Percentiles rank a stretch among this genome's conserved stretches.
These are phyloP conservation scores for Dryobates pubescens DNA, from an alignment of 2,797 vertebrate genomes.

Conservation along the genomic window DNA sequence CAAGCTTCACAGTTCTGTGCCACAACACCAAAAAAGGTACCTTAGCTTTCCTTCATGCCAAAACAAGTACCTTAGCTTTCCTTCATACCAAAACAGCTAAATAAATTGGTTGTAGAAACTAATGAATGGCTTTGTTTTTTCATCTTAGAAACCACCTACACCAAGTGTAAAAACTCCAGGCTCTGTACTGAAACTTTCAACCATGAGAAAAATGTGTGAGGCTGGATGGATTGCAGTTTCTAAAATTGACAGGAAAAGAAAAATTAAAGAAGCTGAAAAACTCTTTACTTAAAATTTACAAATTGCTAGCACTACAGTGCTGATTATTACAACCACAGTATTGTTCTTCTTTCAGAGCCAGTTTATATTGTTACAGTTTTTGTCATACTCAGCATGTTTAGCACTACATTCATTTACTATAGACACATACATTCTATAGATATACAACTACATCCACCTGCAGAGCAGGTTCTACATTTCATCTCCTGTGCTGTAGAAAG, in stretches of 20 bases:
- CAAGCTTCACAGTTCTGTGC: conserved; percentile 36
- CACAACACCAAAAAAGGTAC: conserved; percentile 80
- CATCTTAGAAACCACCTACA: conserved; percentile 71
- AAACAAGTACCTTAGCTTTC: neutral
- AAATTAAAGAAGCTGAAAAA: conserved; percentile 83
- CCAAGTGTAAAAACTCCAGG: conserved; percentile 78
- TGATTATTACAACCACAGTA: neutral
- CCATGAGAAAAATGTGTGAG: conserved; percentile 87
- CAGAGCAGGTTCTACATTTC: neutral
- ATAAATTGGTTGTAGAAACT: neutral
- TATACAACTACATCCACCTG: neutral
- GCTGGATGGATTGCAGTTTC: conserved; percentile 88
- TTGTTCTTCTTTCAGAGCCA: neutral
- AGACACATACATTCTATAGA: neutral
- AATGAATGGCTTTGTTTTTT: conserved; percentile 30
- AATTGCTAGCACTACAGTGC: neutral
- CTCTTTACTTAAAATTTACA: conserved; percentile 83
- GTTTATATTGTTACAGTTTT: neutral
- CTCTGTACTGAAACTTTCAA: conserved; percentile 80
- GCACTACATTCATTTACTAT: neutral
- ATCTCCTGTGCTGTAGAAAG: neutral
- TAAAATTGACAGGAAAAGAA: conserved; percentile 86
- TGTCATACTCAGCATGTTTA: neutral
- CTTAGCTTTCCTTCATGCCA: conserved; percentile 13
- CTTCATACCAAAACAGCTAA: no score